Percentiles rank a stretch among this genome's conserved stretches.
phyloP scores from a whole-genome alignment of 2,888 invertebrate species.

The Limnephilus auricula region DNA sequence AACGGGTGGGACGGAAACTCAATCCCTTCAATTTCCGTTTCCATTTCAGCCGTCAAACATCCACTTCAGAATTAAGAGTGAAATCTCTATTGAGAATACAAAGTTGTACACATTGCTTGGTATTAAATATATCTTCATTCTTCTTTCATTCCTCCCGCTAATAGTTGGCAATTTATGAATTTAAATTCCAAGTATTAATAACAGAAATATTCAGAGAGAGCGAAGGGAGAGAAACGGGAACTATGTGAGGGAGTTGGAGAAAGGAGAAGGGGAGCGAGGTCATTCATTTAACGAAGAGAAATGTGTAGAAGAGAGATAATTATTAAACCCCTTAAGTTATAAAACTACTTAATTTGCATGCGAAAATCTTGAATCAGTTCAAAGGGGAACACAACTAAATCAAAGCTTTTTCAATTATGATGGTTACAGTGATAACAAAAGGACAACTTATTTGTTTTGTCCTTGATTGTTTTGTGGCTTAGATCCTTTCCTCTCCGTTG shows the following conservation, averaged over 20 bases:
- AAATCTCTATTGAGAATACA: slow-evolving; percentile 10
- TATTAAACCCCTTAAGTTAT: slow-evolving; percentile 40
- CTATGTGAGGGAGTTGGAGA: not conserved
- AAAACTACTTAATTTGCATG: slow-evolving; percentile 4
- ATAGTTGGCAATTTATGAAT: slow-evolving; percentile 39
- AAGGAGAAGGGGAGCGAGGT: not conserved
- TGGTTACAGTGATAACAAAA: not conserved
- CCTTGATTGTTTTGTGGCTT: not conserved
- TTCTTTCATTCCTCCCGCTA: slow-evolving; percentile 14
- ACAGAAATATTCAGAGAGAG: slow-evolving; percentile 35
- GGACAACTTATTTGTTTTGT: not conserved
- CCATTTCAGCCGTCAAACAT: slow-evolving; percentile 10
- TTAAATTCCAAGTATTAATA: slow-evolving; percentile 42
- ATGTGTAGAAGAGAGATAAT: slow-evolving; percentile 61
- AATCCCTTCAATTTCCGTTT: slow-evolving; percentile 6
- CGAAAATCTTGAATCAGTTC: not conserved
- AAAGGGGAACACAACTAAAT: not conserved
- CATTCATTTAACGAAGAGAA: slow-evolving; percentile 56
- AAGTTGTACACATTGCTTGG: not conserved
- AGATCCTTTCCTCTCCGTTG: not conserved
- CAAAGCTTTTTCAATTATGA: not conserved
- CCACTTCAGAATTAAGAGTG: slow-evolving; percentile 6
- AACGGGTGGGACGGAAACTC: not conserved
- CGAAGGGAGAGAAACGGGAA: slow-evolving; percentile 6
- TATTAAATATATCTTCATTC: slow-evolving; percentile 13